phyloP scores from a whole-genome alignment of 2,888 invertebrate genomes.

The Graphium colonna region DNA sequence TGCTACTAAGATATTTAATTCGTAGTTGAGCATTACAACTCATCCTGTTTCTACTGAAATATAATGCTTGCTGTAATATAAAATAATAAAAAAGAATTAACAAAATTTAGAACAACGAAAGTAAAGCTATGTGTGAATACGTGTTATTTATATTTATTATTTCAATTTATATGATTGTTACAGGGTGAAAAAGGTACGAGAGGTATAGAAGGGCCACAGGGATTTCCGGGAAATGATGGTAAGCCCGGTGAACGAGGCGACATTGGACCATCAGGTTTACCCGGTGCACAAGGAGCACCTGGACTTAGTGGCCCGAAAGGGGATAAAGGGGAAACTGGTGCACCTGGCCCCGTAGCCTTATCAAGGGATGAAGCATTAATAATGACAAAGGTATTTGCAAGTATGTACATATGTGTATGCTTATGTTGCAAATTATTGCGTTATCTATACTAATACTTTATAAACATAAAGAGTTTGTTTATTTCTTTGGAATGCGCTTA shows the following conservation, averaged over 20 bases:
- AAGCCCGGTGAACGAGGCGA: slow-evolving; percentile 84
- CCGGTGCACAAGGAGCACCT: slow-evolving; percentile 84
- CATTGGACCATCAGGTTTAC: slow-evolving; percentile 84
- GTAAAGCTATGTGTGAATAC: too few species aligned
- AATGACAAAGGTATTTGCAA: slow-evolving; percentile 71
- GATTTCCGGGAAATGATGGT: slow-evolving; percentile 83
- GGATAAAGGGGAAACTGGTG: slow-evolving; percentile 85
- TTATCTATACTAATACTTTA: too few species aligned
- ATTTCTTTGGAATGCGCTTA: too few species aligned
- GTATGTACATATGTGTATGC: too few species aligned
- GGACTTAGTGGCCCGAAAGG: slow-evolving; percentile 85
- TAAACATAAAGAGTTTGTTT: too few species aligned
- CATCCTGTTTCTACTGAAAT: slow-evolving; percentile 15
- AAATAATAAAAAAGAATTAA: slow-evolving; percentile 10
- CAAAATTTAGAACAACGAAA: too few species aligned
- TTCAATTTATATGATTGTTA: slow-evolving; percentile 10
- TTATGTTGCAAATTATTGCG: too few species aligned
- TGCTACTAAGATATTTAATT: too few species aligned
- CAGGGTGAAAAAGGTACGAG: slow-evolving; percentile 83
- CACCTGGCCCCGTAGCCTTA: slow-evolving; percentile 82
- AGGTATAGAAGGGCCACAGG: slow-evolving; percentile 83
- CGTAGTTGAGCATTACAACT: too few species aligned
- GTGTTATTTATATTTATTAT: too few species aligned
- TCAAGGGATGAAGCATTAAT: slow-evolving; percentile 81
- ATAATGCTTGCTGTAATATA: too few species aligned